Base-by-base conservation (phyloP, 2,888 invertebrate genomes). In the Pocota personata region DNA sequence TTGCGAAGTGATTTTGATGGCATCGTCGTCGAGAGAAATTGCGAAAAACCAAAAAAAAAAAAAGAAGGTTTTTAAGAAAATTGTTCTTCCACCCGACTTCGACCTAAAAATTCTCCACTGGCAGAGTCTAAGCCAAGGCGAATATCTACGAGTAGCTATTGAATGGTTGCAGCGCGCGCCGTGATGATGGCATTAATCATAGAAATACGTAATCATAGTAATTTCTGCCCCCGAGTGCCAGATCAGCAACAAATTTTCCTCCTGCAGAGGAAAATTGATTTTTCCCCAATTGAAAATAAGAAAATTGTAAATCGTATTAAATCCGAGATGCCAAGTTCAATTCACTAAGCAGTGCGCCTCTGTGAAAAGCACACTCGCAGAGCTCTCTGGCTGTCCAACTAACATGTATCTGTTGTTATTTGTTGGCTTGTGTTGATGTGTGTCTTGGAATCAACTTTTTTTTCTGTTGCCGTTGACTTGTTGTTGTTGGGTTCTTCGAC, bases 171-270 rank as follows among this genome's bases (percentile, higher is more conserved):
- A 58, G 50, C n/a, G n/a, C n/a, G n/a, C n/a, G n/a, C 72, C 73
- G 10, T 58, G 75, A 71, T 75, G 84, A 76, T 79, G 75, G 79
- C 71, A 80, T 60, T 80, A 64, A 76, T 58, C 55, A 64, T 40
- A 57, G 58, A 71, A 46, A 76, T 60, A 76, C 72, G 62, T 86
- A 86, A 86, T 86, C 80, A 86, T 67, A 77, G 82, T 80, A 66
- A 80, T 86, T 86, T 66, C 60, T 67, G 55, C 50, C 75, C 57
- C 43, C 75, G 10, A 66, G 79, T 76, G 32, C 60, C 32, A 43
- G 24, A 52, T 58, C 43, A 32, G 16, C 35, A 37, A 37, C 24
- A 27, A 40, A 67, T 48, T 46, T 71, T 58, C 67, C 37, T 69
- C 21, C 21, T 14, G 35, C 19, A 8, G 19, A 21, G 75, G 50